Conservation (phyloP, 2,797 vertebrate genomes). For the Chaetophractus vellerosus region DNA sequence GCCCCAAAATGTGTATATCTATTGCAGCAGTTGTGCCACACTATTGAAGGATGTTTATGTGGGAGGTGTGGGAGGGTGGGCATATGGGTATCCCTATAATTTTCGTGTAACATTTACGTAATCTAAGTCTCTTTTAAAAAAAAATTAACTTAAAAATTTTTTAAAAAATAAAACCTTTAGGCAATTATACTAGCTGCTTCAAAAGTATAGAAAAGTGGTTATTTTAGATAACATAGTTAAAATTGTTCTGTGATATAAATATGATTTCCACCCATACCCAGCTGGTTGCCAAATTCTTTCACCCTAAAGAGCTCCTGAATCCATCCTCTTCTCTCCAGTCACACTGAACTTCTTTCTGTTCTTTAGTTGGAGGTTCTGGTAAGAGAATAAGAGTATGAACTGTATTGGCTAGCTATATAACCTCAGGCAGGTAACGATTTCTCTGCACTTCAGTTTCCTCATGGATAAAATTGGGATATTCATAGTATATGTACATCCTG, state of each 20-base stretch:
- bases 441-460: background rate
- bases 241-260: background rate
- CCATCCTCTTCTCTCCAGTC: background rate
- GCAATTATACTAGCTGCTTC: background rate
- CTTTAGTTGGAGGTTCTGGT: background rate
- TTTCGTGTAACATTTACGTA: too few species aligned
- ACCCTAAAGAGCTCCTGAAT: constrained; percentile 10
- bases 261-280: background rate
- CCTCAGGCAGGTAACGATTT: background rate
- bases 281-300: background rate
- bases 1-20: too few species aligned
- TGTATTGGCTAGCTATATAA: background rate
- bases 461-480: background rate
- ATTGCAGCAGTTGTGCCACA: too few species aligned
- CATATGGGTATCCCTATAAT: too few species aligned
- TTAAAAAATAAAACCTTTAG: constrained; percentile 27
- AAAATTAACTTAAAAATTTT: too few species aligned
- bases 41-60: too few species aligned
- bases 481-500: background rate
- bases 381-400: background rate
- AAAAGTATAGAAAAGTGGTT: background rate
- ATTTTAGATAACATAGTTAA: constrained; percentile 36
- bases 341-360: constrained; percentile 22
- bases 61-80: too few species aligned
- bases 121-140: too few species aligned